Base-by-base conservation (phyloP, 2,888 invertebrate species). In the Aleiodes testaceus region DNA sequence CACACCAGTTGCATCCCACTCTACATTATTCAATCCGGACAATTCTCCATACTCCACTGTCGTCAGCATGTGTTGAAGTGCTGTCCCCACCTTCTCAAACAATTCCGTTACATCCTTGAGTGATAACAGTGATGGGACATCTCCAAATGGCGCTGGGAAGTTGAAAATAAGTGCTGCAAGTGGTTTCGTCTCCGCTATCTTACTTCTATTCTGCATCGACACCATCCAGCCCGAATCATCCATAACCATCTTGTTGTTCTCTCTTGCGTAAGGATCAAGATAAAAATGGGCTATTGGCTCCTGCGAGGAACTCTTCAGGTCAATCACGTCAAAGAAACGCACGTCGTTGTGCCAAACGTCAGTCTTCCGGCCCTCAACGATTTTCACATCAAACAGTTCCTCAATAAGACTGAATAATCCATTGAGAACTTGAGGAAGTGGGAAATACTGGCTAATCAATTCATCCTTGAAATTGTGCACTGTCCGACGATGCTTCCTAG, bases 1-100 rank as follows among this genome's bases (percentile, higher is more conserved):
- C 0, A 97, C 92, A 83, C 94, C 93, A 0, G 95, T 93, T 0
- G 96, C 95, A 87, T 99, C 99, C 96, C 97, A 97, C 89, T 98
- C 98, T 0, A 98, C 91, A 85, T 95, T 95, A 0, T 93, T 93
- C 20, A 94, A 88, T 0, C 97, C 97, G 2, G 96, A 92, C 0
- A 97, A 91, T 85, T 97, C 96, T 0, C 93, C 91, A 86, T 95
- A 96, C 14, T 93, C 93, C 0, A 94, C 92, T 81, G 91, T 92
- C 0, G 96, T 95, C 42, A 98, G 88, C 75, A 98, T 87, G 88
- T 97, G 94, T 78, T 98, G 96, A 53, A 99, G 88, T 0, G 93
- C 91, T 77, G 94, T 93, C 0, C 98, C 99, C 82, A 91, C 91
- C 88, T 94, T 93, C 81, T 92, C 91, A 86, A 97, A 97, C 7